Evolutionary conservation across 1,140 invertebrate genomes (phyloP).

Genomic region (Meloidogyne exigua): DNA sequence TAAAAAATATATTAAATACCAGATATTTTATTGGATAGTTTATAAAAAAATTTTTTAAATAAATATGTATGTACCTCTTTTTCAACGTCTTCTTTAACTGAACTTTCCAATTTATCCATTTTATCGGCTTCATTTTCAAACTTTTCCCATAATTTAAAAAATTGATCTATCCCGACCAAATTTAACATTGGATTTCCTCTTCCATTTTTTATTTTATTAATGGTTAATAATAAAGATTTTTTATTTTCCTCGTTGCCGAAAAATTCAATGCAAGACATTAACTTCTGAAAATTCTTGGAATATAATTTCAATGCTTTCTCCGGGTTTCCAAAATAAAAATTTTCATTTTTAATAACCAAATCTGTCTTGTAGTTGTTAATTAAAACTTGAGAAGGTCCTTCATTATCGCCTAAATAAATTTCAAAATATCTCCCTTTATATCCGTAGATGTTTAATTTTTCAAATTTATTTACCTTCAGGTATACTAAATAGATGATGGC

Average conservation of each 20-base stretch:
- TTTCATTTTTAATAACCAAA: not conserved
- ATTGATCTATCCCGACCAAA: not conserved
- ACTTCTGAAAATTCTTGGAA: not conserved
- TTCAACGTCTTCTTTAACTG: no score
- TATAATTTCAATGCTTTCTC: not conserved
- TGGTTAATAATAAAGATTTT: not conserved
- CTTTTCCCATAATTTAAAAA: not conserved
- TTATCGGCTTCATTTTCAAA: not conserved
- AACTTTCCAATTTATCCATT: no score
- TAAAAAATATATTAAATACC: no score
- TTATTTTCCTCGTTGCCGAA: not conserved
- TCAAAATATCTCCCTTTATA: no score
- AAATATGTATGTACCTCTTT: no score
- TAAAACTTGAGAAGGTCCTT: no score
- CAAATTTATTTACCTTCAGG: no score
- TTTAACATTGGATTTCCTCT: not conserved
- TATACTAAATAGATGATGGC: no score
- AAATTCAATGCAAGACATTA: not conserved
- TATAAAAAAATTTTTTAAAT: no score
- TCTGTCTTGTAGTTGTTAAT: not conserved
- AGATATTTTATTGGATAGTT: no score
- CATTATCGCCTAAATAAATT: no score
- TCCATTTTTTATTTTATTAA: not conserved
- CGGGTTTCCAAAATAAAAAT: not conserved
- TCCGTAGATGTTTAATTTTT: no score